Base-by-base conservation (phyloP, 2,797 vertebrate species). In the Sitta carolinensis region DNA sequence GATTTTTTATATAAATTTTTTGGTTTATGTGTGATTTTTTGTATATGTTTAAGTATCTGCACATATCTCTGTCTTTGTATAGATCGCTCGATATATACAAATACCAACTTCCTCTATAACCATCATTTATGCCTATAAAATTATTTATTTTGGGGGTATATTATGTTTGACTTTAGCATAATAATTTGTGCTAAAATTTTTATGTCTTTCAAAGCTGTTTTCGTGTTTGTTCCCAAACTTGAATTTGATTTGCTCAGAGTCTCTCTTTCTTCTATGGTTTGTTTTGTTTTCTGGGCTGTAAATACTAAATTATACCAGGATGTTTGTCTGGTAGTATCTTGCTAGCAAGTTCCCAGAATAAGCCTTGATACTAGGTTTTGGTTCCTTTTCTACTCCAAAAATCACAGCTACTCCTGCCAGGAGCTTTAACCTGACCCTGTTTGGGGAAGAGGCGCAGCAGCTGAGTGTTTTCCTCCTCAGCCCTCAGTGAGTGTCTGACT, bases 391-490 rank as follows among this genome's bases (percentile, higher is more conserved):
- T 69, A 7, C 22, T 42, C 40, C 26, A 81, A 30, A 76, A 73
- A 21, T 59, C 51, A 27, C 30, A 63, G 42, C 15, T 62, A 22
- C 26, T 91, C 6, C 42, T 51, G 40, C n/a, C 32, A 16, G 72
- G 48, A 70, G 45, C 30, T 77, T 85, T 63, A 54, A 50, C 50
- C 19, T 74, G 73, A 59, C 13, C 3, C 2, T 23, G 6, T 34
- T 87, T 4, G 0, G 6, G 78, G 58, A 76, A 79, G n/a, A 15
- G 38, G 47, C 0, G 0, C 13, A 27, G 48, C 52, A 62, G n/a
- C 11, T 0, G 1, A 26, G 6, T 59, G 29, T 74, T 95, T 83
- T n/a, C 40, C 48, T 89, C 32, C 48, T 58, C 58, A 52, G 47
- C 25, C 7, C 40, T 4, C 15, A 1, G 2, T 3, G 3, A 8